Conservation (phyloP, 1,140 invertebrate genomes). For the Drosophila quadrilineata region DNA sequence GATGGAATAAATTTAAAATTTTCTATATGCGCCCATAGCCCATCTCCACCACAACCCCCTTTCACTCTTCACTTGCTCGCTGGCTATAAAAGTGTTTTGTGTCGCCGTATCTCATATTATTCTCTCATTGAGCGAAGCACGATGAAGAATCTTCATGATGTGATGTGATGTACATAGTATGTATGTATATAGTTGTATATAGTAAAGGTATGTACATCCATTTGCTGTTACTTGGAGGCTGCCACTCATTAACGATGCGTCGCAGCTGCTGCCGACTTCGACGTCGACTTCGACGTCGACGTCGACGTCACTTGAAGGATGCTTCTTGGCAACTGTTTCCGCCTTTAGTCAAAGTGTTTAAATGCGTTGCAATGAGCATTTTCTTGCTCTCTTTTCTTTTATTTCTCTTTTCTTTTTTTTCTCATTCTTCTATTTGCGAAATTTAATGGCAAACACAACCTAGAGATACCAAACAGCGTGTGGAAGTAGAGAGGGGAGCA, state of each 20-base stretch:
- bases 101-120: constrained; percentile 53
- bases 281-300: constrained; percentile 26
- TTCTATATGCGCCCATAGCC: too few relatives aligned
- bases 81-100: constrained; percentile 57
- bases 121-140: too few relatives aligned
- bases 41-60: too few relatives aligned
- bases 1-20: constrained; percentile 76
- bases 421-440: constrained; percentile 40
- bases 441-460: constrained; percentile 50
- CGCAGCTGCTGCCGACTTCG: constrained; percentile 15
- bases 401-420: constrained; percentile 5
- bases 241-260: constrained; percentile 57
- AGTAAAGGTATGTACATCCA: constrained; percentile 15
- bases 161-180: not conserved
- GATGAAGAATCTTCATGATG: too few relatives aligned
- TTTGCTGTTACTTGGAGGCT: constrained; percentile 34
- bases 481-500: not conserved
- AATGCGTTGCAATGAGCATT: constrained; percentile 27
- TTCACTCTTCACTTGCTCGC: too few relatives aligned
- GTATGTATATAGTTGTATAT: not conserved
- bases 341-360: constrained; percentile 28
- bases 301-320: constrained; percentile 59
- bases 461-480: not conserved
- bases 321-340: constrained; percentile 58
- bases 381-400: constrained; percentile 5